Percentiles rank a stretch among this genome's conserved stretches.
Conservation (phyloP, 1,140 invertebrate genomes). For the Drosophila takahashii region DNA sequence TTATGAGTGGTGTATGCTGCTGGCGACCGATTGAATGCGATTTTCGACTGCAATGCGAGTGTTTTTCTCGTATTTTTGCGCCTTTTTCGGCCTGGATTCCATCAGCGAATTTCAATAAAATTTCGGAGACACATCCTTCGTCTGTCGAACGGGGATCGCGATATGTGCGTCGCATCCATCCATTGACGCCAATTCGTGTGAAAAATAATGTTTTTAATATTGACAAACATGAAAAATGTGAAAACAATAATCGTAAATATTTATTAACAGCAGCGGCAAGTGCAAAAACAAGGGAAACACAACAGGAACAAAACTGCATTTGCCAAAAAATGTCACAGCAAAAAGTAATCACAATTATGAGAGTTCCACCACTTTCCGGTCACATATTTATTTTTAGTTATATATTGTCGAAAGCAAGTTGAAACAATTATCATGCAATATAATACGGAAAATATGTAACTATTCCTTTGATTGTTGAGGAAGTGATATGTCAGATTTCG, state of each 20-base stretch:
- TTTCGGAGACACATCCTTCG: constrained; percentile 58
- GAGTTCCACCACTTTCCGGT: not conserved
- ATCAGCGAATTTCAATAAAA: constrained; percentile 81
- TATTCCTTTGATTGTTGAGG: not conserved
- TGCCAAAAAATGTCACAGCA: constrained; percentile 38
- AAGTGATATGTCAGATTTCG: constrained; percentile 1
- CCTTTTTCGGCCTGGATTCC: constrained; percentile 54
- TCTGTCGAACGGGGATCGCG: constrained; percentile 17
- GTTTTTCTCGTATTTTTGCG: constrained; percentile 25
- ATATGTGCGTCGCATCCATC: constrained; percentile 44
- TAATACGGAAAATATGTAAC: not conserved
- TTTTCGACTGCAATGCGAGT: constrained; percentile 51
- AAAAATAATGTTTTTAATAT: constrained; percentile 84
- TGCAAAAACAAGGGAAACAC: constrained; percentile 7
- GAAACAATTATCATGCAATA: not conserved
- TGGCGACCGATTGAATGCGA: constrained; percentile 69
- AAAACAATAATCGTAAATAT: constrained; percentile 84
- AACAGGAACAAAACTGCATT: constrained; percentile 4
- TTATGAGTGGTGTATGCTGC: constrained; percentile 60
- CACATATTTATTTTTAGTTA: not conserved
- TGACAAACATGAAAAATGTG: constrained; percentile 82
- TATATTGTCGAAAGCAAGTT: not conserved
- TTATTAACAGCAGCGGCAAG: constrained; percentile 63
- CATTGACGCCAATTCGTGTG: constrained; percentile 74
- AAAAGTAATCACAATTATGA: constrained; percentile 51